Conservation (phyloP, 2,797 vertebrate genomes). For the Alauda arvensis region DNA sequence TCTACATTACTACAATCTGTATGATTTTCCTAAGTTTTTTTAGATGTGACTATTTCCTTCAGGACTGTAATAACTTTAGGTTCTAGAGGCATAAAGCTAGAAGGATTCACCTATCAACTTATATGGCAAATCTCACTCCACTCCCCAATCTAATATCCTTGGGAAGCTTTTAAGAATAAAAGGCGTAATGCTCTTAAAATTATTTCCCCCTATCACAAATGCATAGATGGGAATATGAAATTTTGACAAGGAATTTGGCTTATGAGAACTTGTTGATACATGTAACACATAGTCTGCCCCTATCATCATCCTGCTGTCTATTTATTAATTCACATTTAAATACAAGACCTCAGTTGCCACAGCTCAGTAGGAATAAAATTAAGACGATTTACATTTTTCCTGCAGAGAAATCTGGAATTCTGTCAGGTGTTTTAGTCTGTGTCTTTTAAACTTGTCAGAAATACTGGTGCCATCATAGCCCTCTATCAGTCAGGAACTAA, state of each 20-base stretch:
- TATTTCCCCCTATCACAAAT: constrained; percentile 21
- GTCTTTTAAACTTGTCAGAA: constrained; percentile 34
- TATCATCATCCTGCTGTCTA: constrained; percentile 23
- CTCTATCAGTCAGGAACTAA: not conserved
- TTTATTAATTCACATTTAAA: constrained; percentile 39
- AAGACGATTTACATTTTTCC: constrained; percentile 45
- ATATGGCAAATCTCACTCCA: not conserved
- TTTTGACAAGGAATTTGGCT: constrained; percentile 36
- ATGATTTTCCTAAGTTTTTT: not conserved
- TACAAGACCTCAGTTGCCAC: constrained; percentile 22
- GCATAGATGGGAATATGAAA: not conserved
- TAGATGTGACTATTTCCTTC: not conserved
- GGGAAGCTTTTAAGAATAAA: constrained; percentile 24
- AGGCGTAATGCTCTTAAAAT: constrained; percentile 13
- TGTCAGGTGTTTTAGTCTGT: constrained; percentile 9
- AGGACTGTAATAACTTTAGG: not conserved
- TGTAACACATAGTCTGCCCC: not conserved
- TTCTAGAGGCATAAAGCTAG: not conserved
- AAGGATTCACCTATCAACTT: not conserved
- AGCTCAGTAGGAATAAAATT: constrained; percentile 43
- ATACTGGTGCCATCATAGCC: not conserved
- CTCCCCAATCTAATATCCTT: not conserved
- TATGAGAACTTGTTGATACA: constrained; percentile 41
- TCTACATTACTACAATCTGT: not conserved
- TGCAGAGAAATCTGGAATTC: constrained; percentile 16